A percentile compares a stretch with the other conserved stretches of the same genome.
phyloP scores from a whole-genome alignment of 2,888 invertebrate genomes.

The Lasioglossum malachurum region DNA sequence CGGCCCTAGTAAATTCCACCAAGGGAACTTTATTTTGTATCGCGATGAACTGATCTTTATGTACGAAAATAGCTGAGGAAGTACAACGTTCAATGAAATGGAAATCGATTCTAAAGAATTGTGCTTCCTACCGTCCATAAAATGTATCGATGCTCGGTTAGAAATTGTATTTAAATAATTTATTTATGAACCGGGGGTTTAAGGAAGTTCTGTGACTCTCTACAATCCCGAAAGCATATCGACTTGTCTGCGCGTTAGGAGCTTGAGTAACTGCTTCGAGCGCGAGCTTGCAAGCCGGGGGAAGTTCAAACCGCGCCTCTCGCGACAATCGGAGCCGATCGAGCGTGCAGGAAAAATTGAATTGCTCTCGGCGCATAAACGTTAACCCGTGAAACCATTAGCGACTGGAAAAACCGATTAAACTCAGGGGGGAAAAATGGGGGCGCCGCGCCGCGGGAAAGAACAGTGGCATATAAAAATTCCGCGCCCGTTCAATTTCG shows the following conservation, averaged over 20 bases:
- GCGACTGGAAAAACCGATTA: constrained; percentile 14
- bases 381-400: constrained; percentile 9
- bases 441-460: background rate
- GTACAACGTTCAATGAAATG: background rate
- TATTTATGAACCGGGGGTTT: too few species aligned
- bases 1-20: background rate
- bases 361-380: background rate
- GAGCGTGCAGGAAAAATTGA: constrained; percentile 4
- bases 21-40: background rate
- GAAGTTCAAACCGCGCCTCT: background rate
- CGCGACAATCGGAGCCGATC: background rate
- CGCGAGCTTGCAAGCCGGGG: background rate
- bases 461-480: constrained; percentile 8
- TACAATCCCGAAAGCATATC: background rate
- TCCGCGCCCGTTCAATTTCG: background rate
- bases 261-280: background rate
- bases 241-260: background rate
- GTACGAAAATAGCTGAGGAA: background rate
- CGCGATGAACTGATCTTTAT: background rate
- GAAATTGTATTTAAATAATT: too few species aligned
- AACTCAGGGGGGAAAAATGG: background rate
- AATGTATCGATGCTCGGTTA: too few species aligned
- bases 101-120: background rate
- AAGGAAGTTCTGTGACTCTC: background rate
- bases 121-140: background rate